Evolutionary conservation across 23 tunicate species (phyloP), one percentile per base, ranked within the genome.

Genomic region (Styela clava): DNA sequence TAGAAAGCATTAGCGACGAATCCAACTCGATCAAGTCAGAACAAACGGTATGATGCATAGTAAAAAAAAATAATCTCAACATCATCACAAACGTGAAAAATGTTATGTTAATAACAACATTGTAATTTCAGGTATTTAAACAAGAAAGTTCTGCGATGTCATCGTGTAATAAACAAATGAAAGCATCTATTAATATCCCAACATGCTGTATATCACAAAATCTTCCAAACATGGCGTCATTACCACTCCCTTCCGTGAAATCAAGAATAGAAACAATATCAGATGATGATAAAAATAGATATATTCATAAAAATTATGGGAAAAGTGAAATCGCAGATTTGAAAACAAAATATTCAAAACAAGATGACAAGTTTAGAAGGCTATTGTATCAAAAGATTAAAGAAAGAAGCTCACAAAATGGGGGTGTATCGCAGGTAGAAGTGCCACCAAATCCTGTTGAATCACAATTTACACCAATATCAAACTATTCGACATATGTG

Each of bases 1-100:
- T 88, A 74, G 88, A 88, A 61, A 88, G 64, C 33, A 72, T 88
- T 2, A 52, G 80, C 52, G 85, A 86, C 61, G 56, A 44, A 44
- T 44, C 56, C 7, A 44, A 44, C 56, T 7, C 56, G 7, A 5
- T 44, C 31, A 27, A 61, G 7, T 12, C 26, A 2, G 24, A 26
- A 74, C 23, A 22, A 56, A 34, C 44, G 81, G 65, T 33, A 74
- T 31, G 27, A 35, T 33, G 62, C 79, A 19, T 2, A n/a, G n/a
- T n/a, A n/a, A n/a, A n/a, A n/a, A n/a, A n/a, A n/a, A n/a, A n/a
- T n/a, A n/a, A n/a, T n/a, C n/a, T n/a, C n/a, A n/a, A n/a, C n/a
- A n/a, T n/a, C n/a, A n/a, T n/a, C n/a, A n/a, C n/a, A n/a, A n/a
- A n/a, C n/a, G n/a, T n/a, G n/a, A n/a, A n/a, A n/a, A n/a, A n/a